A percentile compares a stretch with the other conserved stretches of the same genome.
Conservation (phyloP, 2,797 vertebrate genomes). For the Notolabrus celidotus region DNA sequence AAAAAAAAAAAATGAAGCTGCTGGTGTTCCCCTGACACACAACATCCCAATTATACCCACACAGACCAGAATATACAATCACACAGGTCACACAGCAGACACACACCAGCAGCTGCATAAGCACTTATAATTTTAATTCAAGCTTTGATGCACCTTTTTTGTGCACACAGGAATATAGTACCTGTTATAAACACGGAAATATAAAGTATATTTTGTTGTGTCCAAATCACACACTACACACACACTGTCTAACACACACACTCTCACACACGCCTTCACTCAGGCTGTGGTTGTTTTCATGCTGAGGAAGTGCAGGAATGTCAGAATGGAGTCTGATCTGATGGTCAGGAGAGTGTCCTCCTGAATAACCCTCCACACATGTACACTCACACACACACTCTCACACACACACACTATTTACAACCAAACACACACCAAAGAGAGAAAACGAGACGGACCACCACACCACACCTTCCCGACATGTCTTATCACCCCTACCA, state of each 20-base stretch:
- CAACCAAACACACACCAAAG: conserved; percentile 64
- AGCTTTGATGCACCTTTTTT: conserved; percentile 49
- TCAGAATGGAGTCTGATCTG: conserved; percentile 80
- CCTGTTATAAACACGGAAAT: conserved; percentile 27
- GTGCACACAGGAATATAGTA: conserved; percentile 17
- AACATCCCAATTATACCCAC: conserved; percentile 80
- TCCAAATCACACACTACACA: conserved; percentile 4
- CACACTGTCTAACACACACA: background rate
- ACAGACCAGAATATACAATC: conserved; percentile 66
- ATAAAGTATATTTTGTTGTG: conserved; percentile 26
- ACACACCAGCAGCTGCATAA: conserved; percentile 50
- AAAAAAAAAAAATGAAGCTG: conserved; percentile 48
- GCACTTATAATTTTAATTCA: conserved; percentile 61
- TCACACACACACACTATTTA: conserved; percentile 37
- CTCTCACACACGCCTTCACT: conserved; percentile 22
- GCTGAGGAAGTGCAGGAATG: conserved; percentile 79
- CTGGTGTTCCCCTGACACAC: conserved; percentile 77
- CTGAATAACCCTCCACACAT: conserved; percentile 69
- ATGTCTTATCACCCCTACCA: conserved; percentile 61
- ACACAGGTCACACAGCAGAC: conserved; percentile 67
- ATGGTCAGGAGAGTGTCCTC: conserved; percentile 79
- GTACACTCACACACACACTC: conserved; percentile 39
- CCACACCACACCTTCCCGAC: conserved; percentile 69
- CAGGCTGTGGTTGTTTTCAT: conserved; percentile 68
- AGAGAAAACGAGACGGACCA: conserved; percentile 45